These are phyloP conservation scores for Terrapene triunguis DNA, from an alignment of 2,113 vertebrate genomes.

Conservation along the genomic window DNA sequence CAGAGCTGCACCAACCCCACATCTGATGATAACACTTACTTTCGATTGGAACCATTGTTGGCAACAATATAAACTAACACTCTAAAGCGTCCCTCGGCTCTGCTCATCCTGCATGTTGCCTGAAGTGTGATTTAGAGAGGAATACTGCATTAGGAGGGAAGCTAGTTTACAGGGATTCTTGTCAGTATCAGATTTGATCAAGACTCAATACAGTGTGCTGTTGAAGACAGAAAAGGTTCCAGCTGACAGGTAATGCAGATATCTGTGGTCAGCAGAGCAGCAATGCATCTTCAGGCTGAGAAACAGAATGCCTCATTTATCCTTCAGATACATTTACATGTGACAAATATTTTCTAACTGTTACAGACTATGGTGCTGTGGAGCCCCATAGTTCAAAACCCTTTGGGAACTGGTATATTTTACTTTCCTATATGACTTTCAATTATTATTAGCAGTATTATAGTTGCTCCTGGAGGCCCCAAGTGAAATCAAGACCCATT, in stretches of 20 bases:
- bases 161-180: constrained; percentile 35
- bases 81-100: constrained; percentile 38
- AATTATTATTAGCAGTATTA: neutral
- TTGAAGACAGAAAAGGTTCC: constrained; percentile 41
- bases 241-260: constrained; percentile 29
- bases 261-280: neutral
- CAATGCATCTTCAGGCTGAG: neutral
- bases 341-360: neutral
- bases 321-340: neutral
- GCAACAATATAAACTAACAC: neutral
- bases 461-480: neutral
- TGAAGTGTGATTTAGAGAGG: constrained; percentile 55
- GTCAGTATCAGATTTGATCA: constrained; percentile 23
- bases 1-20: neutral
- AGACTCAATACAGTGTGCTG: neutral
- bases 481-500: neutral
- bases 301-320: neutral
- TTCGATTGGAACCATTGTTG: constrained; percentile 27
- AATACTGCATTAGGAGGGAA: constrained; percentile 37
- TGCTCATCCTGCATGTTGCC: constrained; percentile 37
- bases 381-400: neutral
- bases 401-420: neutral
- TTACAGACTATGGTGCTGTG: neutral
- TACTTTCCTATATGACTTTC: neutral
- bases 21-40: neutral